Evolutionary conservation across 2,113 vertebrate species (phyloP), one percentile per base, ranked within the genome.

Genomic region (Felis chaus): DNA sequence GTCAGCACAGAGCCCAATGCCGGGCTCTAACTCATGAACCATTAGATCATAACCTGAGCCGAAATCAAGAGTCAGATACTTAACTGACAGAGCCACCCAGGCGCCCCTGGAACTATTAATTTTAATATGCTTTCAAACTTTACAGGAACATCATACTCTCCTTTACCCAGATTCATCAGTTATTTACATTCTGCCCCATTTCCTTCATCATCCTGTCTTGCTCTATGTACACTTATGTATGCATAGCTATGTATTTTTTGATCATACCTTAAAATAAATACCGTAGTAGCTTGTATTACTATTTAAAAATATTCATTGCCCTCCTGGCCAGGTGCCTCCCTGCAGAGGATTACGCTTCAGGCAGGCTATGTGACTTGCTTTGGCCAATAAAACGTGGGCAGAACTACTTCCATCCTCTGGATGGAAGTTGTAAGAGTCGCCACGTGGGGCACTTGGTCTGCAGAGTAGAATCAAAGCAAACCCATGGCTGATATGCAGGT

Each of bases 51-150:
- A 57, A 57, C 55, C 55, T 57, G 53, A 57, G 55, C 18, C 5
- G 55, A 57, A 57, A 57, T 19, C 55, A 16, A 57, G 55, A 57
- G 55, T 19, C 55, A 19, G 55, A 19, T 57, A 19, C 55, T 57
- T 57, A 57, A 57, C 55, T 19, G 55, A 55, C 18, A 19, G 55
- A 19, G 18, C 18, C 55, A 21, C 55, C 55, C 18, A 57, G 18
- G 55, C 18, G 55, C 18, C 55, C 55, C 55, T 4, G 29, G 15
- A 63, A 68, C 66, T 94, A 84, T 82, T 63, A 5, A 50, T 89
- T 95, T 78, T 55, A 74, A 85, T 27, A 21, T 7, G 21, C 71
- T 89, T 87, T 90, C 33, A 81, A 85, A 93, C 10, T 90, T 68
- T 41, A 61, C 3, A 85, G 50, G 36, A 57, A 39, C 0, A 29